phyloP scores from a whole-genome alignment of 2,888 invertebrate genomes.

The Graphium colonna region DNA sequence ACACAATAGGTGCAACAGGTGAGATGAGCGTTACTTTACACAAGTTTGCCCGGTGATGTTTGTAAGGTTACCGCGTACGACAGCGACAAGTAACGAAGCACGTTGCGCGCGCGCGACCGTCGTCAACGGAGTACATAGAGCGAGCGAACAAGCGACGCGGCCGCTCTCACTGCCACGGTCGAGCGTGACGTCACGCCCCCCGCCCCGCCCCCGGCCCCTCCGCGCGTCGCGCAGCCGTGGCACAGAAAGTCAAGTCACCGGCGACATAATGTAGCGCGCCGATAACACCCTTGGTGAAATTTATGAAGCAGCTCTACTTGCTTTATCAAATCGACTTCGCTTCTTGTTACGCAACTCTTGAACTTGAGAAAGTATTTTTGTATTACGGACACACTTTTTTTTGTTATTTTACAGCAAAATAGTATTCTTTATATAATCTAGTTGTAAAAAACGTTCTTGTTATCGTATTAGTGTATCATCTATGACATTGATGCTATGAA shows the following conservation, averaged over 20 bases:
- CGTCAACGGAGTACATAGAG: conserved; percentile 70
- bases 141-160: conserved; percentile 67
- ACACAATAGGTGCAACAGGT: conserved; percentile 66
- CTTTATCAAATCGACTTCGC: conserved; percentile 66
- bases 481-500: no score
- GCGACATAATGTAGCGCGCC: conserved; percentile 71
- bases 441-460: neutral
- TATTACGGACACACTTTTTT: neutral
- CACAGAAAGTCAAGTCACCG: conserved; percentile 72
- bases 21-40: conserved; percentile 47
- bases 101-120: conserved; percentile 74
- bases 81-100: conserved; percentile 51
- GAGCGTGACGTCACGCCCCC: conserved; percentile 68
- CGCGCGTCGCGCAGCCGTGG: conserved; percentile 59
- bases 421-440: no score
- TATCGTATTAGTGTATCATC: neutral
- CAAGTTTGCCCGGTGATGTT: conserved; percentile 49
- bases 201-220: conserved; percentile 37
- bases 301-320: conserved; percentile 56
- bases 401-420: no score
- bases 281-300: conserved; percentile 67
- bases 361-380: conserved; percentile 52
- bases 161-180: conserved; percentile 80
- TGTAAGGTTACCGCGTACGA: conserved; percentile 53
- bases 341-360: conserved; percentile 61